Evolutionary conservation across 1,140 invertebrate genomes (phyloP).

Genomic region (Globodera rostochiensis): DNA sequence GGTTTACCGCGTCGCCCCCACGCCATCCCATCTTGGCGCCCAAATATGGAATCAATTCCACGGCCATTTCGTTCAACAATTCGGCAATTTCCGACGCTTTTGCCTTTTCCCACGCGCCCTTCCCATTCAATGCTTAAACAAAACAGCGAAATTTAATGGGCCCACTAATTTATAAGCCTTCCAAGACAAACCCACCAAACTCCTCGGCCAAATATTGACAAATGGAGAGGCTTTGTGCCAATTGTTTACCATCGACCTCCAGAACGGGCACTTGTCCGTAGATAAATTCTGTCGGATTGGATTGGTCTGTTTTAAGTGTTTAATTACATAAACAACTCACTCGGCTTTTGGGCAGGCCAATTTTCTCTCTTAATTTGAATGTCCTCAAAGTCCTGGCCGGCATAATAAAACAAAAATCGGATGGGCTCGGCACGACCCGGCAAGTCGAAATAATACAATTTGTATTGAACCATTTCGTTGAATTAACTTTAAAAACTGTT

Average conservation of each 20-base stretch:
- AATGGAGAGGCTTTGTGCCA: conserved; percentile 59
- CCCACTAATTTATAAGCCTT: neutral
- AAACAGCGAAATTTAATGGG: conserved; percentile 19
- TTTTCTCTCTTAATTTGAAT: conserved; percentile 22
- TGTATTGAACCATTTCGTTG: conserved; percentile 29
- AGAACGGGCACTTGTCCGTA: conserved; percentile 65
- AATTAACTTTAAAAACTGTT: no score
- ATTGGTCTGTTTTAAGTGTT: no score
- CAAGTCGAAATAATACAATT: conserved; percentile 36
- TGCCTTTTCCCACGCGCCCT: conserved; percentile 42
- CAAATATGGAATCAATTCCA: conserved; percentile 21
- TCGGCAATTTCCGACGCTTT: conserved; percentile 38
- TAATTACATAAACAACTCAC: conserved; percentile 12
- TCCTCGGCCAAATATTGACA: conserved; percentile 58
- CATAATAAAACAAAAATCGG: conserved; percentile 38
- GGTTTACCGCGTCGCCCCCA: conserved; percentile 18
- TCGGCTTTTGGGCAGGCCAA: conserved; percentile 29
- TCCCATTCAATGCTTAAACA: conserved; percentile 33
- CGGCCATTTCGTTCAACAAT: conserved; percentile 22
- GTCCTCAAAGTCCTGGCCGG: conserved; percentile 40
- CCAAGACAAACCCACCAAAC: conserved; percentile 43
- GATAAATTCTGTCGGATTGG: conserved; percentile 38
- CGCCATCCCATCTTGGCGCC: conserved; percentile 14
- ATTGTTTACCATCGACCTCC: conserved; percentile 63
- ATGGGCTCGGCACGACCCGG: conserved; percentile 32